Evolutionary conservation across 2,113 vertebrate species (phyloP).

Genomic region (Thalassoma bifasciatum): DNA sequence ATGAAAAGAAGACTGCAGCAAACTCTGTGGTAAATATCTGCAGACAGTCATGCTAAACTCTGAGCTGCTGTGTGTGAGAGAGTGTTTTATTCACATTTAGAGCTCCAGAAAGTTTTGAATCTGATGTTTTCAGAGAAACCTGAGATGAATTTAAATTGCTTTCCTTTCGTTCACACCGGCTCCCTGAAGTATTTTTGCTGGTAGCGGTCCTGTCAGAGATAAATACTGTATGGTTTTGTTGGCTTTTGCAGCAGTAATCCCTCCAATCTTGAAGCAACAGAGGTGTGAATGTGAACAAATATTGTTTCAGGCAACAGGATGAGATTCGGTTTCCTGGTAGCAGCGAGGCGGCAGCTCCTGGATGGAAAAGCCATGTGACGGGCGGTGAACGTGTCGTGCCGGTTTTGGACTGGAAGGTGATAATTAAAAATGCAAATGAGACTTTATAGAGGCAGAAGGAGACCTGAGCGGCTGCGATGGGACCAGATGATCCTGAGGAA

Average conservation of each 20-base stretch:
- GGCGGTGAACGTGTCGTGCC: background rate
- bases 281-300: conserved; percentile 42
- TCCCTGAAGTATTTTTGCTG: conserved; percentile 21
- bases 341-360: background rate
- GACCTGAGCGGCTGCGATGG: background rate
- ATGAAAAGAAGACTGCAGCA: conserved; percentile 25
- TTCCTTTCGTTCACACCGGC: background rate
- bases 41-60: conserved; percentile 17
- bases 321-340: background rate
- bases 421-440: conserved; percentile 74
- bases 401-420: conserved; percentile 49
- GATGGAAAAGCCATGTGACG: conserved; percentile 20
- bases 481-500: conserved; percentile 72
- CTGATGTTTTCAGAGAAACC: background rate
- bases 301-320: conserved; percentile 32
- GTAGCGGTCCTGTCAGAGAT: conserved; percentile 11
- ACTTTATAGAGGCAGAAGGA: background rate
- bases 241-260: conserved; percentile 32
- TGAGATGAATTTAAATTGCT: background rate
- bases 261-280: conserved; percentile 43
- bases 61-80: background rate
- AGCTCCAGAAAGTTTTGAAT: no score
- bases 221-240: conserved; percentile 27
- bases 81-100: no score
- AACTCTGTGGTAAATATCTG: conserved; percentile 6